A percentile compares a stretch with the other conserved stretches of the same genome.
phyloP scores from a whole-genome alignment of 2,888 invertebrate species.

The Campoletis raptor region DNA sequence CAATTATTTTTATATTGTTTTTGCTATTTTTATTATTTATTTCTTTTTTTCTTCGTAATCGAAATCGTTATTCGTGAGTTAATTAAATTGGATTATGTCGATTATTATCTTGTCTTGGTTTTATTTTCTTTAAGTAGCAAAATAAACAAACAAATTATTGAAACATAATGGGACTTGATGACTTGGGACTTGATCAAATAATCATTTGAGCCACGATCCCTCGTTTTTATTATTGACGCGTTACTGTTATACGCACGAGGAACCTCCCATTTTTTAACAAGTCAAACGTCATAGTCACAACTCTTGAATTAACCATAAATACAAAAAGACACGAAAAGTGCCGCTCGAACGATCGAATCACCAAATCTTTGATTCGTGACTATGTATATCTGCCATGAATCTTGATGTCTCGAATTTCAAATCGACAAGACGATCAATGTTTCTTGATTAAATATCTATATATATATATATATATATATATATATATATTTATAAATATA shows the following conservation, averaged over 20 bases:
- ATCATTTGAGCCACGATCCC: background rate
- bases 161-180: background rate
- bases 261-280: background rate
- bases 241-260: background rate
- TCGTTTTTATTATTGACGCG: background rate
- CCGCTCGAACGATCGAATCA: background rate
- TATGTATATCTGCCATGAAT: background rate
- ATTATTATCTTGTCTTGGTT: no score
- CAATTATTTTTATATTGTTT: background rate
- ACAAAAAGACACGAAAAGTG: background rate
- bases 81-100: no score
- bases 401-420: constrained; percentile 26
- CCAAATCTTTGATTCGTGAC: constrained; percentile 19
- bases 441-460: background rate
- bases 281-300: background rate
- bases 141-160: no score
- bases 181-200: background rate
- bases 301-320: constrained; percentile 23
- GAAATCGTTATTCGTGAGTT: background rate
- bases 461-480: no score
- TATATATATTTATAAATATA: background rate
- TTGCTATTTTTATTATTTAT: background rate
- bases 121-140: no score
- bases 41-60: background rate
- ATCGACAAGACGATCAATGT: background rate